Evolutionary conservation across 2,888 invertebrate genomes (phyloP), one percentile per base, ranked within the genome.

Genomic region (Ganaspis brasiliensis): DNA sequence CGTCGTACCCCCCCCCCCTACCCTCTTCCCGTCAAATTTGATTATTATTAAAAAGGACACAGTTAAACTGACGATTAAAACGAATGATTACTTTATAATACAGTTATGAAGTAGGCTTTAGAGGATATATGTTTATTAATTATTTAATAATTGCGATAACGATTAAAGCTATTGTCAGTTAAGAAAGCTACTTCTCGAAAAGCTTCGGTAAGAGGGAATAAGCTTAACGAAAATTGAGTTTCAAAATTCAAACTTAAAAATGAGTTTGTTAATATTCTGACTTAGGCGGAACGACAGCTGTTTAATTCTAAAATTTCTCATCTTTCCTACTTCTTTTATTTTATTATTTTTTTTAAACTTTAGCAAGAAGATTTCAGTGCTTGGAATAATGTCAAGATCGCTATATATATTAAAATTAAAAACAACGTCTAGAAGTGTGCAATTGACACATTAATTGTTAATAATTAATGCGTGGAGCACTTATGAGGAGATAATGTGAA

Each of bases 91-190:
- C n/a, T 78, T 81, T 75, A 72, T 35, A 56, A 19, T 72, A 55
- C 72, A 56, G 4, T 19, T 72, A 75, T 55, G 76, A 52, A 78
- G 79, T 73, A 81, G 75, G 78, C 72, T 81, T 78, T 72, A 73
- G 76, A 79, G 76, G 73, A 79, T 75, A 78, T 79, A 77, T 59
- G 67, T 40, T 72, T 73, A 75, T 77, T 75, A 72, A 70, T 72
- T 73, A 75, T 77, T 75, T 76, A 76, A 73, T 77, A 79, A 74
- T 79, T 77, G 75, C 79, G 73, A 72, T 75, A 77, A 73, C 76
- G 49, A 76, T 70, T 73, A 78, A 74, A 81, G 76, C 63, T 73
- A 77, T 57, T 74, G 75, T 78, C 75, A 72, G 59, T 75, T 78
- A 75, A 76, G 79, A 76, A 79, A 76, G 45, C 67, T 45, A 67